A percentile compares a stretch with the other conserved stretches of the same genome.
These are phyloP conservation scores for Dasypus novemcinctus DNA, from an alignment of 2,113 vertebrate genomes.

Conservation along the genomic window DNA sequence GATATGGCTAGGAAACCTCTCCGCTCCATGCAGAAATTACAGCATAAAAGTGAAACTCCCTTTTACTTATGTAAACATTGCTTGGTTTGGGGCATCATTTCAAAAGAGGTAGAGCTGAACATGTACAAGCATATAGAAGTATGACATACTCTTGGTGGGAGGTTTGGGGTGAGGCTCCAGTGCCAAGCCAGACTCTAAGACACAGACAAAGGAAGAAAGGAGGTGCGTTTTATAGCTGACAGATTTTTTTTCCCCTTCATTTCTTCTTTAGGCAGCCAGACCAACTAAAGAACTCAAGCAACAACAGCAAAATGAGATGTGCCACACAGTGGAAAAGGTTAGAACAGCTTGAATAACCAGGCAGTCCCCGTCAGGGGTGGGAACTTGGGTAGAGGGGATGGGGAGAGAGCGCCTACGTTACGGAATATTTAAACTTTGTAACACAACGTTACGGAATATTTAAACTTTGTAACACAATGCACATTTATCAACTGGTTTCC, in stretches of 20 bases:
- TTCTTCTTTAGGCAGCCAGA: slow-evolving; percentile 60
- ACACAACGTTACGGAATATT: slow-evolving; percentile 81
- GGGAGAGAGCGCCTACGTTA: slow-evolving; percentile 69
- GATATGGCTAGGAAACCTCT: slow-evolving; percentile 70
- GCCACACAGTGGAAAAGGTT: slow-evolving; percentile 79
- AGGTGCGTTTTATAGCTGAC: slow-evolving; percentile 76
- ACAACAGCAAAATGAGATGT: slow-evolving; percentile 77
- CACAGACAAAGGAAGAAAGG: slow-evolving; percentile 76
- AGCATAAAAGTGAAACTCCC: slow-evolving; percentile 80
- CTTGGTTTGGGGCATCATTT: slow-evolving; percentile 82
- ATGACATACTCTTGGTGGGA: slow-evolving; percentile 83
- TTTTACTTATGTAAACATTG: slow-evolving; percentile 84
- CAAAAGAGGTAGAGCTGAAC: slow-evolving; percentile 82
- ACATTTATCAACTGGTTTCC: slow-evolving; percentile 82
- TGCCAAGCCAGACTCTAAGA: slow-evolving; percentile 79
- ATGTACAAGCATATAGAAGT: slow-evolving; percentile 81
- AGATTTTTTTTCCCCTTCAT: slow-evolving; percentile 71
- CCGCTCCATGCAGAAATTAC: slow-evolving; percentile 71
- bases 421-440: slow-evolving; percentile 80
- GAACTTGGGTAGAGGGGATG: not conserved
- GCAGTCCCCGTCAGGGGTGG: slow-evolving; percentile 51
- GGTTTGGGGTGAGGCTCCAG: slow-evolving; percentile 83
- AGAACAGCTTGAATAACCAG: slow-evolving; percentile 76
- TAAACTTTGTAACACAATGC: slow-evolving; percentile 81
- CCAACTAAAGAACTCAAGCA: slow-evolving; percentile 71